phyloP scores from a whole-genome alignment of 2,888 invertebrate species.

The Eupsilia transversa region DNA sequence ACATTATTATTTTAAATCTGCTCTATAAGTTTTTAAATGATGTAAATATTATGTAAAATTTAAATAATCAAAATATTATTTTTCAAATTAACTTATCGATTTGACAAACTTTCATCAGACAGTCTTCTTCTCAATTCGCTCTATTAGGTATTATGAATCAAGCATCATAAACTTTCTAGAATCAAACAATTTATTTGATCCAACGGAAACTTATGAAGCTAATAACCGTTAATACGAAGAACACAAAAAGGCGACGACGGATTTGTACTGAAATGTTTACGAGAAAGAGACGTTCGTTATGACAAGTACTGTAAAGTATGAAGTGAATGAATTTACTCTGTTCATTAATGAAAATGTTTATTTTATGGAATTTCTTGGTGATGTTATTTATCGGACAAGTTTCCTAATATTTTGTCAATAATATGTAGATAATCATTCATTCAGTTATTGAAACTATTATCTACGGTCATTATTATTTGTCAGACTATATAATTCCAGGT shows the following conservation, averaged over 20 bases:
- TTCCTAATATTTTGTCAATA: neutral
- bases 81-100: neutral
- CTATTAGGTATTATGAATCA: neutral
- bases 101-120: neutral
- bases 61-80: neutral
- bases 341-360: constrained; percentile 30
- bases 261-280: constrained; percentile 68
- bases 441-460: neutral
- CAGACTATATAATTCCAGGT: too few relatives aligned
- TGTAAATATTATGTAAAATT: too few relatives aligned
- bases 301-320: constrained; percentile 65
- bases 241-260: constrained; percentile 47
- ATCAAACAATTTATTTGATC: constrained; percentile 36
- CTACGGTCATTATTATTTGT: neutral
- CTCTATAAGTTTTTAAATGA: too few relatives aligned
- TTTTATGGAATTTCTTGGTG: constrained; percentile 4
- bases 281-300: constrained; percentile 63
- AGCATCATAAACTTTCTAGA: constrained; percentile 1
- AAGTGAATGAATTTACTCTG: constrained; percentile 43
- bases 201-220: constrained; percentile 35
- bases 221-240: constrained; percentile 44
- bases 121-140: neutral
- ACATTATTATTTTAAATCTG: too few relatives aligned
- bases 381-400: constrained; percentile 7
- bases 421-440: neutral